Conservation (phyloP, 2,113 vertebrate genomes). For the Clarias batrachus region DNA sequence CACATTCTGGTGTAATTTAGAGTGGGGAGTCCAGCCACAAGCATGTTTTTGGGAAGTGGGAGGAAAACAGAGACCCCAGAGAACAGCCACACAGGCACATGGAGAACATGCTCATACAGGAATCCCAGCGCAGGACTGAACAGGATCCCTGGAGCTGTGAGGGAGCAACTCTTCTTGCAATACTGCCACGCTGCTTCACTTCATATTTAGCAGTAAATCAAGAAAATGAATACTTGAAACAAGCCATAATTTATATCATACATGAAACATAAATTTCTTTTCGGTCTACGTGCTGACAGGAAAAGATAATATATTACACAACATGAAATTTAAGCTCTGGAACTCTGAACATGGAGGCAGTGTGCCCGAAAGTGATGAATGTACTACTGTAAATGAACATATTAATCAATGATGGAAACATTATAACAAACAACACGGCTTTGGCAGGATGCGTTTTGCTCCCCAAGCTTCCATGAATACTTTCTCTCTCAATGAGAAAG, state of each 20-base stretch:
- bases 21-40: background rate
- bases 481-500: slow-evolving; percentile 3
- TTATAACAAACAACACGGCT: background rate
- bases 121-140: background rate
- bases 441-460: slow-evolving; percentile 27
- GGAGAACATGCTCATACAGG: background rate
- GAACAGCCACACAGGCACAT: background rate
- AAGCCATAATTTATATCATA: background rate
- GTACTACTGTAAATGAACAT: background rate
- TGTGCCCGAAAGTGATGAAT: background rate
- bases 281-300: background rate
- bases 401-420: slow-evolving; percentile 1
- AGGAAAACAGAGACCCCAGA: background rate
- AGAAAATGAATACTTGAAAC: background rate
- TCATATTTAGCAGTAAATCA: background rate
- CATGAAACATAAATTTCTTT: slow-evolving; percentile 1
- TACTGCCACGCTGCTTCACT: background rate
- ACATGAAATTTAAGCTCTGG: background rate
- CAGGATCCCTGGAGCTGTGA: background rate
- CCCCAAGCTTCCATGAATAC: slow-evolving; percentile 24
- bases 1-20: background rate
- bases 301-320: background rate
- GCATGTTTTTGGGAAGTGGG: background rate
- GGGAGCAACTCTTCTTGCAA: background rate
- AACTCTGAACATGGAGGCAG: background rate